Base-by-base conservation (phyloP, 2,797 vertebrate genomes). In the Bovichtus diacanthus region DNA sequence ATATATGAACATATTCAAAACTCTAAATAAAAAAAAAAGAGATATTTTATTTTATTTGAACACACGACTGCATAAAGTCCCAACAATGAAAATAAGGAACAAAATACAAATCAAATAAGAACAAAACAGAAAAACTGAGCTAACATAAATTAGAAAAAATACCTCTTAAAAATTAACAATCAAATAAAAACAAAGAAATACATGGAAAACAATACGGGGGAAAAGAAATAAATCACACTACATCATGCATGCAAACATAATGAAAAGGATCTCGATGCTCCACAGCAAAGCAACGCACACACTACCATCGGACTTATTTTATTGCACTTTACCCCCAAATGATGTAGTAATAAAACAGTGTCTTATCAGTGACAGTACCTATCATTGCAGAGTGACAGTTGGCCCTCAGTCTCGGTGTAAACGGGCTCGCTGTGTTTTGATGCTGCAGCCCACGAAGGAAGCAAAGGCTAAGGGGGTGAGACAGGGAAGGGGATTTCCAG, bases 381-480 rank as follows among this genome's bases (percentile, higher is more conserved):
- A 59, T 76, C 71, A 64, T 81, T 82, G 55, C 77, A 55, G 11
- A 43, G 63, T 43, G 62, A 68, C 31, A 46, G 51, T 60, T 47
- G 13, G 53, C 66, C 61, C 21, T 19, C 7, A 29, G 31, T 58
- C 60, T 75, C 8, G n/a, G 21, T 36, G 58, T 27, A 70, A 72
- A 70, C 44, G 6, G 38, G 12, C 47, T 69, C 66, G 65, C 29
- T 72, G 75, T 76, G 78, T 84, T 88, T 88, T 88, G 34, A 78
- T 78, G 70, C 54, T 18, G 27, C 16, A 65, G 85, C 85, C 85
- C 81, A 81, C 63, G 76, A 78, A 93, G 82, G 89, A 89, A 90
- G 87, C 72, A 10, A 47, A 86, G 73, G 74, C 86, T 83, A 49
- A 82, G 84, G 82, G 85, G 91, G 89, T 78, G 88, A 88, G 89